Conservation (phyloP, 1,140 invertebrate species). For the Nasonia longicornis region DNA sequence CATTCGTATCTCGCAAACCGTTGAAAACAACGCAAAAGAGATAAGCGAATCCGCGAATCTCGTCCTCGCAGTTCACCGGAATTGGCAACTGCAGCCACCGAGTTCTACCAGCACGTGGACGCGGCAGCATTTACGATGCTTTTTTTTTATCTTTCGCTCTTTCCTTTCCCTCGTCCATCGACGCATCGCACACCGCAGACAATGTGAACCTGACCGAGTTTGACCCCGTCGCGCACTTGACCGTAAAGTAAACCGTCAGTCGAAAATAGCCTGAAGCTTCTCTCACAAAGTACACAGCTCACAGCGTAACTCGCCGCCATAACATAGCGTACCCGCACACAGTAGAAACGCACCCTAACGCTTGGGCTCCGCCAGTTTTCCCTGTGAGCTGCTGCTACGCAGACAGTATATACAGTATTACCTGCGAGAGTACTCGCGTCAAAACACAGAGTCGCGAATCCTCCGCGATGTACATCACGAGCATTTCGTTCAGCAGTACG, state of each 20-base stretch:
- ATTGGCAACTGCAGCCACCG: no score
- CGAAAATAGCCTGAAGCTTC: not conserved
- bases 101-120: not conserved
- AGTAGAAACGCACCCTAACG: slow-evolving; percentile 19
- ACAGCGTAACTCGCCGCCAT: not conserved
- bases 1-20: not conserved
- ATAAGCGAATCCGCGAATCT: no score
- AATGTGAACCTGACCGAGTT: slow-evolving; percentile 18
- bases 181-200: not conserved
- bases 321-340: not conserved
- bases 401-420: not conserved
- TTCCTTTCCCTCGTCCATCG: no score
- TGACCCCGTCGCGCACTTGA: slow-evolving; percentile 2
- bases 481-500: slow-evolving; percentile 14
- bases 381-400: not conserved
- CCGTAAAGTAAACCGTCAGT: slow-evolving; percentile 21
- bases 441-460: not conserved
- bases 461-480: slow-evolving; percentile 34
- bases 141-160: not conserved
- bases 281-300: not conserved
- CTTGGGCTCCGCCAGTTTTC: slow-evolving; percentile 3
- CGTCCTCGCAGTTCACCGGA: no score
- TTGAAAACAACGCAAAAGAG: not conserved
- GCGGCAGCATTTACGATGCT: no score
- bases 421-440: not conserved